Conservation (phyloP, 2,888 invertebrate species). For the Nipponacmea schrenckii region DNA sequence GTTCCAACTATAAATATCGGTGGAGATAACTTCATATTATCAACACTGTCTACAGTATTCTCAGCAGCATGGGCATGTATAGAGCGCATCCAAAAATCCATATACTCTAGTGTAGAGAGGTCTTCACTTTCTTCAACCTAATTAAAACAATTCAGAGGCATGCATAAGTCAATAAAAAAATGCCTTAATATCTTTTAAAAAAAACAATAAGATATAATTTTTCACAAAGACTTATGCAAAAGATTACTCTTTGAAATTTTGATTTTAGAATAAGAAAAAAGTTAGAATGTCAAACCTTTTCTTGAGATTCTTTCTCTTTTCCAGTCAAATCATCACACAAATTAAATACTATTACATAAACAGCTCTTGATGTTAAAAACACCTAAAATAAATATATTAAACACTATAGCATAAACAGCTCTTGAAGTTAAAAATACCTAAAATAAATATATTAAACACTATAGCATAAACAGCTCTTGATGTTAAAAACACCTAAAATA, state of each 20-base stretch:
- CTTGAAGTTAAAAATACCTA: too few species aligned
- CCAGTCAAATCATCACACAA: conserved; percentile 58
- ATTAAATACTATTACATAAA: conserved; percentile 68
- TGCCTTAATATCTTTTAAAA: neutral
- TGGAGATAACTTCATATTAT: conserved; percentile 59
- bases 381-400: conserved; percentile 51
- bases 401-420: too few species aligned
- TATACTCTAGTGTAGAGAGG: conserved; percentile 56
- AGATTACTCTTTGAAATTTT: too few species aligned
- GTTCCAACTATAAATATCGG: conserved; percentile 68
- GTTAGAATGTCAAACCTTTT: neutral
- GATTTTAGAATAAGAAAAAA: too few species aligned
- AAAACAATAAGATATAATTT: neutral
- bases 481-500: too few species aligned
- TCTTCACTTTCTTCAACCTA: conserved; percentile 26
- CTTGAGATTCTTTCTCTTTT: conserved; percentile 11
- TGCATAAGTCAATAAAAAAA: neutral
- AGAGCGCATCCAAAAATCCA: conserved; percentile 64
- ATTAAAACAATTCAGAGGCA: neutral
- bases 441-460: too few species aligned
- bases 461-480: too few species aligned
- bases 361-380: conserved; percentile 65
- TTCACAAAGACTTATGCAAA: neutral
- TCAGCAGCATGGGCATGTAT: conserved; percentile 64
- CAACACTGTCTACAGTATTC: conserved; percentile 44